phyloP scores from a whole-genome alignment of 1,140 invertebrate species.

The Ridgeia piscesae region DNA sequence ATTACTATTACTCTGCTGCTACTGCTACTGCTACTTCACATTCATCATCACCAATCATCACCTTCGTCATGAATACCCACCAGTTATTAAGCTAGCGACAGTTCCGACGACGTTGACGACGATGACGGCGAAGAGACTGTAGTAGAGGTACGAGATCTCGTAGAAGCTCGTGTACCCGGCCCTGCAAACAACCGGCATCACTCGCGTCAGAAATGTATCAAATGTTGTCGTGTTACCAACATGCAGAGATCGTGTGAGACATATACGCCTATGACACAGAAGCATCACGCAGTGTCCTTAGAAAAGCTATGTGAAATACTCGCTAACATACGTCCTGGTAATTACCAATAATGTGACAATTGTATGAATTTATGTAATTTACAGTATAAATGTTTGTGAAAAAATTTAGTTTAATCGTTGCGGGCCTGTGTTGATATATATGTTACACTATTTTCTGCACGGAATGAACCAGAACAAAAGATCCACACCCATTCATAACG shows the following conservation, averaged over 20 bases:
- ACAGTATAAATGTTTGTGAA: background rate
- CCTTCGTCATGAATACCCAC: slow-evolving; percentile 37
- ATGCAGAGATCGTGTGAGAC: background rate
- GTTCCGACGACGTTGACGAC: slow-evolving; percentile 65
- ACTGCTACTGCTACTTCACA: no score
- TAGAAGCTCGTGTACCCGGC: slow-evolving; percentile 58
- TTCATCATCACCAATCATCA: no score
- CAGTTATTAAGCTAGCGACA: slow-evolving; percentile 70
- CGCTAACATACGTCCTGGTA: background rate
- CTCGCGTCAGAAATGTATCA: background rate
- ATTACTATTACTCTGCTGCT: no score
- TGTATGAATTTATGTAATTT: background rate
- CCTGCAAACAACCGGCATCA: background rate
- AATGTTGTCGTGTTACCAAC: background rate
- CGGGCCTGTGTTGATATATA: background rate
- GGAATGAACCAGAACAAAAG: no score
- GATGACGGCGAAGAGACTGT: slow-evolving; percentile 75
- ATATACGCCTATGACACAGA: background rate
- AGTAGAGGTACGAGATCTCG: slow-evolving; percentile 82
- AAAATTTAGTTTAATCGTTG: background rate
- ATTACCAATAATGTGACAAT: background rate
- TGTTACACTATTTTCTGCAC: background rate
- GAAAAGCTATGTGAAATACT: background rate
- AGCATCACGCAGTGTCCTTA: background rate
- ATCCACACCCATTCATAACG: no score